Percentiles rank a stretch among this genome's conserved stretches.
Conservation (phyloP, 2,888 invertebrate species). For the Laspeyria flexula region DNA sequence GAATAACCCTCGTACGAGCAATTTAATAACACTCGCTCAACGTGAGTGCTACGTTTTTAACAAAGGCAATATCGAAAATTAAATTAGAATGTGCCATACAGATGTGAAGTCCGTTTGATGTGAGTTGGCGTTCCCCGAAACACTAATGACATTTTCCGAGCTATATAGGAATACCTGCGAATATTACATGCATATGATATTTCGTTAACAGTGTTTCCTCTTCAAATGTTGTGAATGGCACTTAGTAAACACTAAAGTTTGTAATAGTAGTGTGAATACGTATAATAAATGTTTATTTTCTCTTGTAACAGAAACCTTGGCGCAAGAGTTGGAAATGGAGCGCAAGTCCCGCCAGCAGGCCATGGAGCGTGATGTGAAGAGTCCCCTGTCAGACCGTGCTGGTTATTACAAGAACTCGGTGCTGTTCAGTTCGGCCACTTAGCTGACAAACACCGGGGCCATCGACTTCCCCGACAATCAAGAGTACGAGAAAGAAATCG, state of each 20-base stretch:
- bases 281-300: too few species aligned
- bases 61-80: slow-evolving; percentile 75
- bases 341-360: slow-evolving; percentile 93
- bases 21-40: slow-evolving; percentile 73
- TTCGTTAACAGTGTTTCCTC: slow-evolving; percentile 8
- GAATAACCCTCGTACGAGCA: slow-evolving; percentile 65
- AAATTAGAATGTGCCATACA: slow-evolving; percentile 77
- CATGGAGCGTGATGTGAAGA: slow-evolving; percentile 93
- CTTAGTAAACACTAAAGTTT: too few species aligned
- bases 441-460: slow-evolving; percentile 79
- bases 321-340: slow-evolving; percentile 95
- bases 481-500: slow-evolving; percentile 69
- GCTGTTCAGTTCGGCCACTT: slow-evolving; percentile 95
- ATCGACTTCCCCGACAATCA: slow-evolving; percentile 71
- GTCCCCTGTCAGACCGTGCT: slow-evolving; percentile 92
- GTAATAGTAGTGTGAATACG: too few species aligned
- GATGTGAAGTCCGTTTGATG: slow-evolving; percentile 81
- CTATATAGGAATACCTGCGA: slow-evolving; percentile 59
- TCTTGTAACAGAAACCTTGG: slow-evolving; percentile 90
- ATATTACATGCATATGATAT: slow-evolving; percentile 16
- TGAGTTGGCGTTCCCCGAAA: slow-evolving; percentile 66
- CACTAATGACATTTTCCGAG: slow-evolving; percentile 80
- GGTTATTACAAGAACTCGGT: slow-evolving; percentile 96
- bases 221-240: neutral
- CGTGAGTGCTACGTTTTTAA: slow-evolving; percentile 75